Evolutionary conservation across 2,888 invertebrate genomes (phyloP).

Genomic region (Cephus rjabovi): DNA sequence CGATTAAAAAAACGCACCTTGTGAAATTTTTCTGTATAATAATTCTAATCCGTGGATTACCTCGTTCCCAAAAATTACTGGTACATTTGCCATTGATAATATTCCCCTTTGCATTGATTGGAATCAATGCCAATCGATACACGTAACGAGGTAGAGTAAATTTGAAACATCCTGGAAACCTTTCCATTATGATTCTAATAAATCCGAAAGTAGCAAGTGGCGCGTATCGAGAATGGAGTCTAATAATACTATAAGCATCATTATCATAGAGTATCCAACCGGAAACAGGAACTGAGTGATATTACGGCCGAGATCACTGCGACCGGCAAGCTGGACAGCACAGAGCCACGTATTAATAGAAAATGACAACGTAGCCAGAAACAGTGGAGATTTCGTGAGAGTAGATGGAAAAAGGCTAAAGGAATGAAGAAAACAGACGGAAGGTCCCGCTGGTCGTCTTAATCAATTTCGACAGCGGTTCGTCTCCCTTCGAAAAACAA

Average conservation of each 20-base stretch:
- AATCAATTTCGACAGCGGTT: neutral
- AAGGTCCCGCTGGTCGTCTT: neutral
- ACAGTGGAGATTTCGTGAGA: neutral
- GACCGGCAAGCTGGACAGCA: neutral
- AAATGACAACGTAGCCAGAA: neutral
- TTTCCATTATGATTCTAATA: neutral
- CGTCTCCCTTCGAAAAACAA: neutral
- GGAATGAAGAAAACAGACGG: neutral
- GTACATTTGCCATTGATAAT: neutral
- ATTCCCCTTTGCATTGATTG: neutral
- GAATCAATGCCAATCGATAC: neutral
- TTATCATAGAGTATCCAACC: conserved; percentile 28
- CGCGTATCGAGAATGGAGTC: neutral
- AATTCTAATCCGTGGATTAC: neutral
- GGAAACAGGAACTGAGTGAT: conserved; percentile 38
- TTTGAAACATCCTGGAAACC: neutral
- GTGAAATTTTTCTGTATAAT: neutral
- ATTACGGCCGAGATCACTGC: neutral
- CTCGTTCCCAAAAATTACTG: neutral
- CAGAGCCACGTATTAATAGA: neutral
- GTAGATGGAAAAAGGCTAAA: neutral
- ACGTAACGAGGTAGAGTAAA: neutral
- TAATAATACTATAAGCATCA: conserved; percentile 15
- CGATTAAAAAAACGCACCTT: neutral
- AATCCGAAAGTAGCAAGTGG: neutral